These are phyloP conservation scores for Saguinus imperator DNA, from an alignment of 2,113 vertebrate genomes.

Conservation along the genomic window DNA sequence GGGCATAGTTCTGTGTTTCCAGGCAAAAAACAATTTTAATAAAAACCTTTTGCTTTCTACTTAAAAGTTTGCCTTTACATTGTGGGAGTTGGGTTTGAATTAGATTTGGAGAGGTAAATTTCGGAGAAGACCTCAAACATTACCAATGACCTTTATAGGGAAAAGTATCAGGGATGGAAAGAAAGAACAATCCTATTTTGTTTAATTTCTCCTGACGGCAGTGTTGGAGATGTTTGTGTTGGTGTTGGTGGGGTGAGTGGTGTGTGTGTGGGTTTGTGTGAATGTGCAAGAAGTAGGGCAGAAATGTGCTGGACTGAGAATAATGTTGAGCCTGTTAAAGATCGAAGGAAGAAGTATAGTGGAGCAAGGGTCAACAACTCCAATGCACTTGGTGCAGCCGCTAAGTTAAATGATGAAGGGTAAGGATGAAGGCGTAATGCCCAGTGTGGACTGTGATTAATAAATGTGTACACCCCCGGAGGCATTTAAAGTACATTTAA, in stretches of 20 bases:
- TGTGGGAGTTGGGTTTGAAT: constrained; percentile 5
- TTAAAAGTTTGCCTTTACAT: neutral
- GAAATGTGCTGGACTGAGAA: neutral
- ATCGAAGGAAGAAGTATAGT: neutral
- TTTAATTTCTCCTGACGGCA: neutral
- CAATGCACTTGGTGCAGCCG: neutral
- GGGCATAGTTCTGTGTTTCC: neutral
- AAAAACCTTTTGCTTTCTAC: no score
- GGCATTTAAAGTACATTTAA: neutral
- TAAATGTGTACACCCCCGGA: neutral
- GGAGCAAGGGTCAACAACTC: neutral
- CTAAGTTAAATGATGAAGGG: neutral
- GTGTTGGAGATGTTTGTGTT: neutral
- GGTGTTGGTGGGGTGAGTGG: neutral
- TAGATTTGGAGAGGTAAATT: neutral
- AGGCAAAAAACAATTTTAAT: neutral
- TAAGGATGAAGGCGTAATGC: neutral
- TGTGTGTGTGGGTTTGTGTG: neutral
- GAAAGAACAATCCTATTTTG: neutral
- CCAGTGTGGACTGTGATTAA: neutral
- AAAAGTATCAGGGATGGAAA: neutral
- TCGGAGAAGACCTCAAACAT: neutral
- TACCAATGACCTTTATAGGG: neutral
- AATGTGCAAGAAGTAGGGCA: neutral
- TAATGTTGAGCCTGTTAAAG: neutral